These are phyloP conservation scores for Alfaro cultratus DNA, from an alignment of 2,797 vertebrate species.

Conservation along the genomic window DNA sequence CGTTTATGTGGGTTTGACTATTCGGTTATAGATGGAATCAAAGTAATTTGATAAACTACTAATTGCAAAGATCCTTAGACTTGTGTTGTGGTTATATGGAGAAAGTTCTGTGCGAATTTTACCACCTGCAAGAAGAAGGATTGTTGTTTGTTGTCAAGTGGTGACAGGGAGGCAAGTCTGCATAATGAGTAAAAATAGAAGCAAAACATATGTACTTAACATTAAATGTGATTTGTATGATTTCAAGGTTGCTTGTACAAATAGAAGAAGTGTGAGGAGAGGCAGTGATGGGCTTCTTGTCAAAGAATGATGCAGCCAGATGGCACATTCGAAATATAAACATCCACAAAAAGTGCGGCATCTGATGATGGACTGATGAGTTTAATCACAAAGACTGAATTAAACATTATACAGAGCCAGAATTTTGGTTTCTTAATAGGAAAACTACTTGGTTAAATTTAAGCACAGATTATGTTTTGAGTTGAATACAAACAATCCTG, in stretches of 20 bases:
- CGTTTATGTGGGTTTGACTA: background rate
- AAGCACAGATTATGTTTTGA: background rate
- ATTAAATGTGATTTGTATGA: background rate
- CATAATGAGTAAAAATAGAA: no score
- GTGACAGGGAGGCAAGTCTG: no score
- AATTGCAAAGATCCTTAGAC: background rate
- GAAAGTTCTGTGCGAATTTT: background rate
- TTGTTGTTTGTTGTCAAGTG: background rate
- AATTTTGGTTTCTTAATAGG: background rate
- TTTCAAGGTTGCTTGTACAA: background rate
- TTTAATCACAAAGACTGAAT: background rate
- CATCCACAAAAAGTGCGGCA: background rate
- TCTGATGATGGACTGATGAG: background rate
- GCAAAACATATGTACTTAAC: no score
- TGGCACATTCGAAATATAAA: background rate
- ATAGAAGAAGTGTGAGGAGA: no score
- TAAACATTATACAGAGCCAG: background rate
- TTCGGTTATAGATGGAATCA: background rate
- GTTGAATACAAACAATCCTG: background rate
- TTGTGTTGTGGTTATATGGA: background rate
- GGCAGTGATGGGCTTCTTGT: no score
- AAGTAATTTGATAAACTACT: background rate
- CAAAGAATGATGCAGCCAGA: no score
- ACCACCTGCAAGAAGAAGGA: background rate
- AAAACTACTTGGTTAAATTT: slow-evolving; percentile 1